Evolutionary conservation across 2,113 vertebrate species (phyloP).

Genomic region (Bombycilla garrulus): DNA sequence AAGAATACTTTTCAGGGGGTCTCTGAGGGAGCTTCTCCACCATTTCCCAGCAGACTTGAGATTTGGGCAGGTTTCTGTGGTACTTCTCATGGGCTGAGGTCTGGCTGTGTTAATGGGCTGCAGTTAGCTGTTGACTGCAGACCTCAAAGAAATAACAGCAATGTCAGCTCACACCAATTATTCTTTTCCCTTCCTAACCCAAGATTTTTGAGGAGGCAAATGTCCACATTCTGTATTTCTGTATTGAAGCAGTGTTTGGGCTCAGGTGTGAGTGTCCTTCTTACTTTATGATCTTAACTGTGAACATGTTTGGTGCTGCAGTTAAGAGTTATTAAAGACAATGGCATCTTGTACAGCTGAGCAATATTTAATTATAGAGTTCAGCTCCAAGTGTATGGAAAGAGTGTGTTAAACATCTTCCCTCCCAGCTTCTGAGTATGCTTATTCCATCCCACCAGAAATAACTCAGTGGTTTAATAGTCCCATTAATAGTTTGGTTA

Average conservation of each 20-base stretch:
- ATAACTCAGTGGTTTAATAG: neutral
- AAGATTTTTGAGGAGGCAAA: neutral
- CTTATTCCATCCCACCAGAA: neutral
- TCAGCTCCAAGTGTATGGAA: neutral
- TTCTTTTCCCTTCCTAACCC: neutral
- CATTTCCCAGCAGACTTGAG: neutral
- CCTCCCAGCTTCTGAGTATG: neutral
- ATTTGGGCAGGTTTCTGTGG: neutral
- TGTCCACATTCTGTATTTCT: neutral
- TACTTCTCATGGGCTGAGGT: rapidly evolving
- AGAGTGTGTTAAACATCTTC: neutral
- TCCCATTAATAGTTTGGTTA: neutral
- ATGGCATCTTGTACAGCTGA: neutral
- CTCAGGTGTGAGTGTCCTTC: neutral
- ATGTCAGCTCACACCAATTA: neutral
- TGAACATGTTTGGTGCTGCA: neutral
- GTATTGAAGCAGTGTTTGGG: neutral
- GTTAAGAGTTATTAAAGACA: neutral
- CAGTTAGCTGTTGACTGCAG: neutral
- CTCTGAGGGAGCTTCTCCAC: neutral
- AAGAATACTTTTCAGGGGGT: neutral
- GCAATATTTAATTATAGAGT: conserved; percentile 13
- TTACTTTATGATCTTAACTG: neutral
- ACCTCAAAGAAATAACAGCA: neutral
- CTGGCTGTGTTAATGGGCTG: neutral